Evolutionary conservation across 1,140 invertebrate genomes (phyloP).

Genomic region (Platyura marginata): DNA sequence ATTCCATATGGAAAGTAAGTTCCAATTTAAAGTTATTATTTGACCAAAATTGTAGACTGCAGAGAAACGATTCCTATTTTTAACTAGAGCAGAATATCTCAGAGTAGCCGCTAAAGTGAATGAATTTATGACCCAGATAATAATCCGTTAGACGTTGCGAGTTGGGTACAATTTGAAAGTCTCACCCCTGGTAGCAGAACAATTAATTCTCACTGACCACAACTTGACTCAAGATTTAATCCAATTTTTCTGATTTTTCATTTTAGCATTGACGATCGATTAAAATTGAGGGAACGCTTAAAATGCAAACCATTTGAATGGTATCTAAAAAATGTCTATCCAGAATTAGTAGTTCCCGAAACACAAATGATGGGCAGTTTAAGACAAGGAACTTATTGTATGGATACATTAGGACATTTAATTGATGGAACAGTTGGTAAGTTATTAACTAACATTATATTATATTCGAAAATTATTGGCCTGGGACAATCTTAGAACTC

Average conservation of each 20-base stretch:
- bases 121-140: too few species aligned
- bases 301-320: conserved; percentile 92
- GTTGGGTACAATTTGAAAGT: too few species aligned
- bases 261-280: conserved; percentile 64
- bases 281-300: conserved; percentile 61
- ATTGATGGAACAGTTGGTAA: conserved; percentile 66
- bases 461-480: too few species aligned
- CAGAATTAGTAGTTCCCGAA: conserved; percentile 64
- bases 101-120: too few species aligned
- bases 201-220: too few species aligned
- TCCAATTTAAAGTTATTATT: not conserved
- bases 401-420: conserved; percentile 86
- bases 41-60: not conserved
- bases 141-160: too few species aligned
- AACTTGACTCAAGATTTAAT: not conserved
- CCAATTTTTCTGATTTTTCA: not conserved
- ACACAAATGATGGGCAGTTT: conserved; percentile 34
- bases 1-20: conserved; percentile 81
- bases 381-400: conserved; percentile 63
- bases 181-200: too few species aligned
- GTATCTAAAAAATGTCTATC: conserved; percentile 95
- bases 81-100: too few species aligned
- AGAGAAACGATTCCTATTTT: too few species aligned
- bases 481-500: too few species aligned
- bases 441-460: too few species aligned